These are phyloP conservation scores for Abrostola tripartita DNA, from an alignment of 2,888 invertebrate species.

Conservation along the genomic window DNA sequence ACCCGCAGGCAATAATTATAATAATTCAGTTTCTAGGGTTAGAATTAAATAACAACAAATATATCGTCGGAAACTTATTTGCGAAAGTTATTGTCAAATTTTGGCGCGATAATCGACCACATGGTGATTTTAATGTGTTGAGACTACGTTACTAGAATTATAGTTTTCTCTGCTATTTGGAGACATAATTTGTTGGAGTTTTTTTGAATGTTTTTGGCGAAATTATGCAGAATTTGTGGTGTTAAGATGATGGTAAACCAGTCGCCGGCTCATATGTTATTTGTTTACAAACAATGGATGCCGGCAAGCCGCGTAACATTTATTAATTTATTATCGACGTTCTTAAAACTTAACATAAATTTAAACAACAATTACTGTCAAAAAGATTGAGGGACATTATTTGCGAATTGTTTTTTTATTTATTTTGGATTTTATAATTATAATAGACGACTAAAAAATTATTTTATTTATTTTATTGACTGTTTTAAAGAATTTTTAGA, in stretches of 20 bases:
- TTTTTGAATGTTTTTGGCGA: slow-evolving; percentile 52
- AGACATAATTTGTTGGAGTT: slow-evolving; percentile 51
- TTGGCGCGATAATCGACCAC: slow-evolving; percentile 80
- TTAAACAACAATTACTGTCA: slow-evolving; percentile 16
- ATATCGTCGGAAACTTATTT: slow-evolving; percentile 25
- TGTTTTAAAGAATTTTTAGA: not conserved
- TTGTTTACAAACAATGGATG: slow-evolving; percentile 86
- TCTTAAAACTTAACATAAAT: slow-evolving; percentile 23
- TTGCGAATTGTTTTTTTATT: not conserved
- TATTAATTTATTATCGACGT: slow-evolving; percentile 39
- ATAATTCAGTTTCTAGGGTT: slow-evolving; percentile 13
- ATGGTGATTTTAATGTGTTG: slow-evolving; percentile 71
- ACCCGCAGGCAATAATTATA: slow-evolving; percentile 1
- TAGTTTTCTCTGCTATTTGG: slow-evolving; percentile 57
- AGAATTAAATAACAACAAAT: slow-evolving; percentile 21
- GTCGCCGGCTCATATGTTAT: slow-evolving; percentile 80
- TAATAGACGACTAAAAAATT: not conserved
- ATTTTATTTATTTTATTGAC: not conserved
- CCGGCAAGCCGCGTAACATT: slow-evolving; percentile 71
- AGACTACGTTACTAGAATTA: slow-evolving; percentile 52
- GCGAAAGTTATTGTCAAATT: slow-evolving; percentile 69
- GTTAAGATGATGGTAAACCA: slow-evolving; percentile 54
- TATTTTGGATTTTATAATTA: not conserved
- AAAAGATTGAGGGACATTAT: not conserved
- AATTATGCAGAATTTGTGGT: slow-evolving; percentile 57